Conservation (phyloP, 1,140 invertebrate genomes). For the Apocrypta bakeri region DNA sequence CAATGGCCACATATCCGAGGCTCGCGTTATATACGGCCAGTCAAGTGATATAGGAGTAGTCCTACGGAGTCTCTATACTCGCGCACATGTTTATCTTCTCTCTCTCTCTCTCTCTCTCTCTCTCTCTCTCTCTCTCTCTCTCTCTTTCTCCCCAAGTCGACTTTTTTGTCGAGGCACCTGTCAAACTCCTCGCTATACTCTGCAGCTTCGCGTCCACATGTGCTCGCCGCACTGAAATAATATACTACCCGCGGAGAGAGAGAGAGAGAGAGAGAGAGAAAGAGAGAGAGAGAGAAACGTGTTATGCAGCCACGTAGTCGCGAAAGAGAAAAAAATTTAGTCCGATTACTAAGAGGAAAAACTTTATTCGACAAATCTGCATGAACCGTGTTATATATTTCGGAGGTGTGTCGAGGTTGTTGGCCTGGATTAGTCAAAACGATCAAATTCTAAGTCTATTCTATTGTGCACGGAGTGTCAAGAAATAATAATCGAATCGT, state of each 20-base stretch:
- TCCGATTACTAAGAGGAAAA: not conserved
- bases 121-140: too few species aligned
- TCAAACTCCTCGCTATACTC: slow-evolving; percentile 63
- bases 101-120: too few species aligned
- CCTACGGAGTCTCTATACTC: not conserved
- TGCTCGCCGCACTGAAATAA: slow-evolving; percentile 64
- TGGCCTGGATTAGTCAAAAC: not conserved
- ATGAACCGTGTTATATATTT: not conserved
- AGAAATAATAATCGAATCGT: too few species aligned
- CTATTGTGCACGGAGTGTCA: too few species aligned
- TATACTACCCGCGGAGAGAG: slow-evolving; percentile 48
- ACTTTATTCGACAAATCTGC: not conserved
- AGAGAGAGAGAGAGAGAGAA: slow-evolving; percentile 61
- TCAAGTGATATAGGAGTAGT: slow-evolving; percentile 63
- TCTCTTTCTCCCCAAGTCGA: slow-evolving; percentile 51
- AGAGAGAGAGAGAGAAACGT: slow-evolving; percentile 50
- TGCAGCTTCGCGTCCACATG: slow-evolving; percentile 21
- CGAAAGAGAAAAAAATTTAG: not conserved
- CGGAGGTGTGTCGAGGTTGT: not conserved
- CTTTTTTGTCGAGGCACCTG: slow-evolving; percentile 69
- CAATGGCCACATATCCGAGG: not conserved
- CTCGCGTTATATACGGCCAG: slow-evolving; percentile 56
- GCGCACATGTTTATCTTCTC: not conserved
- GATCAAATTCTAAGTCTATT: not conserved
- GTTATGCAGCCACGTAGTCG: slow-evolving; percentile 21